Conservation (phyloP, 2,888 invertebrate genomes). For the Tillus elongatus region DNA sequence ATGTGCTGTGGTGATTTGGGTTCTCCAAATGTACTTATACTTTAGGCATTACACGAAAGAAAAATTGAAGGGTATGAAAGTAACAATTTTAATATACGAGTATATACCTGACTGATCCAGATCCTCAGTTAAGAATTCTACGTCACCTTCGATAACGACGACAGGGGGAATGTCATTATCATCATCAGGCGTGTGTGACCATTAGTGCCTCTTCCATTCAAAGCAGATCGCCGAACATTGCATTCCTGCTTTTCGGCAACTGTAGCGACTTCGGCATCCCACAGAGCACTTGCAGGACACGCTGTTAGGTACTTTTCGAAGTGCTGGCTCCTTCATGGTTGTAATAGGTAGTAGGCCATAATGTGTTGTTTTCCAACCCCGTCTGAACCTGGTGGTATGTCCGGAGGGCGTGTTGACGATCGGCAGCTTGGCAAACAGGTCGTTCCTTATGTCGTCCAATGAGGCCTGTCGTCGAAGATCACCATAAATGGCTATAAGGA, state of each 20-base stretch:
- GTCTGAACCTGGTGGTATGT: slow-evolving; percentile 3
- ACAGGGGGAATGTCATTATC: slow-evolving; percentile 2
- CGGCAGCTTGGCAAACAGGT: slow-evolving; percentile 1
- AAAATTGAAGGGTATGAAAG: no score
- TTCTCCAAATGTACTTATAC: no score
- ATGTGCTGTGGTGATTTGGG: no score
- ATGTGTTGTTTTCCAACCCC: slow-evolving; percentile 2
- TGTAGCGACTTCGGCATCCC: no score
- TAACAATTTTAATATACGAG: no score
- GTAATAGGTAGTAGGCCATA: neutral
- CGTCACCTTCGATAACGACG: slow-evolving; percentile 2
- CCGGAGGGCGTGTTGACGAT: slow-evolving; percentile 4
- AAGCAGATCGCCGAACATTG: slow-evolving; percentile 2
- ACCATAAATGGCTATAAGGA: neutral
- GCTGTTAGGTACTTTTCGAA: neutral
- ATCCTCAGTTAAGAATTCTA: neutral
- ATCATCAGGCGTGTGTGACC: neutral
- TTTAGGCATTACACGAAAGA: no score
- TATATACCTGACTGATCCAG: slow-evolving; percentile 2
- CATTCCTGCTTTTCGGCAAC: slow-evolving; percentile 4
- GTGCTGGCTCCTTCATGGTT: slow-evolving; percentile 1
- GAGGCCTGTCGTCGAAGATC: slow-evolving; percentile 1
- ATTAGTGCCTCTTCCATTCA: slow-evolving; percentile 1
- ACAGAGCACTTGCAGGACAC: no score
- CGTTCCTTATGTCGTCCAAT: slow-evolving; percentile 1